These are phyloP conservation scores for Trachurus trachurus DNA, from an alignment of 2,797 vertebrate species.

Conservation along the genomic window DNA sequence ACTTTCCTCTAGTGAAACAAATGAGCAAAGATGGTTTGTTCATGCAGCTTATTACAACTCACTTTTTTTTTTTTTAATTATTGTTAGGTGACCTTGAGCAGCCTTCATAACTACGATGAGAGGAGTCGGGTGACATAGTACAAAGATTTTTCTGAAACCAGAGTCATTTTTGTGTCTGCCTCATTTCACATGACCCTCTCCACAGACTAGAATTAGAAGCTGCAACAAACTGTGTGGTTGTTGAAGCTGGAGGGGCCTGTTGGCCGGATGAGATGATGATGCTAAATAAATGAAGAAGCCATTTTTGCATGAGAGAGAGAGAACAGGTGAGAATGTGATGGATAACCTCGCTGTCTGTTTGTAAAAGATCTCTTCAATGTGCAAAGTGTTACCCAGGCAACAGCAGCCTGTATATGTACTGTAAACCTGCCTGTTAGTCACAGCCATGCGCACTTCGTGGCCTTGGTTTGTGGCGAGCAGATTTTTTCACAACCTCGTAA, in stretches of 20 bases:
- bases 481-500: slow-evolving; percentile 14
- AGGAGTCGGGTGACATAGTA: neutral
- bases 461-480: slow-evolving; percentile 8
- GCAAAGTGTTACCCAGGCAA: slow-evolving; percentile 85
- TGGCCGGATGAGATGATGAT: slow-evolving; percentile 14
- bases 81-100: neutral
- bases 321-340: slow-evolving; percentile 48
- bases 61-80: neutral
- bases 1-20: neutral
- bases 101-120: neutral
- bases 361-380: slow-evolving; percentile 64
- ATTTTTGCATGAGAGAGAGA: slow-evolving; percentile 34
- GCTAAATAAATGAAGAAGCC: slow-evolving; percentile 13
- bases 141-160: neutral
- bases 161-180: neutral
- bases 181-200: neutral
- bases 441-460: slow-evolving; percentile 29
- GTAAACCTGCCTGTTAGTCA: slow-evolving; percentile 21
- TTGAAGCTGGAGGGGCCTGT: neutral
- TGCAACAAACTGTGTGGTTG: neutral
- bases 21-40: neutral
- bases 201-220: neutral
- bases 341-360: slow-evolving; percentile 65
- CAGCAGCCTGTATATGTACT: slow-evolving; percentile 58
- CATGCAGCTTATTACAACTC: no score